These are phyloP conservation scores for Ctenodactylus gundi DNA, from an alignment of 2,113 vertebrate genomes.

Conservation along the genomic window DNA sequence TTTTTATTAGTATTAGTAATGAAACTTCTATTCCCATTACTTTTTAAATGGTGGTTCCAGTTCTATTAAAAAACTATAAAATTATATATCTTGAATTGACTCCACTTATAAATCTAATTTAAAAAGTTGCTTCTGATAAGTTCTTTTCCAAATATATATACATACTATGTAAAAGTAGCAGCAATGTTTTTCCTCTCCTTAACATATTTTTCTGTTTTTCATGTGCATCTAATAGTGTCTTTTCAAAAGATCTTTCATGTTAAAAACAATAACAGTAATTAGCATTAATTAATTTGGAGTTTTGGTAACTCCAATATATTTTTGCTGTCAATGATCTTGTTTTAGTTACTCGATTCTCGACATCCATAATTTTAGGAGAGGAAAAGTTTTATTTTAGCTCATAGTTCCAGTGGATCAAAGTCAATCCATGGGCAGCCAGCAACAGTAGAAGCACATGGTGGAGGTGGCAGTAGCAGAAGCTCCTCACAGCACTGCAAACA, in stretches of 20 bases:
- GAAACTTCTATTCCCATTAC: background rate
- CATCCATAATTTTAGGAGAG: too few species aligned
- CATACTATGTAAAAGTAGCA: background rate
- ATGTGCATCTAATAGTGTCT: background rate
- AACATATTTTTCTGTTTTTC: background rate
- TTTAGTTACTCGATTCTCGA: too few species aligned
- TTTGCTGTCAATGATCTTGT: background rate
- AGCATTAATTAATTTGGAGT: background rate
- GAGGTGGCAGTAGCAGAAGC: too few species aligned
- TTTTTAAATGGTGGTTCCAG: constrained; percentile 1
- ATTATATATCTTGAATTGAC: background rate
- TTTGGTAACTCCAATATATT: background rate
- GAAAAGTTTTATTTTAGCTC: too few species aligned
- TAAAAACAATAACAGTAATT: background rate
- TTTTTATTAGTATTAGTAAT: background rate
- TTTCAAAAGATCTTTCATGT: background rate
- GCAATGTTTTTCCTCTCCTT: background rate
- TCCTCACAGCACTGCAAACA: too few species aligned
- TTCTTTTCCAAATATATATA: background rate
- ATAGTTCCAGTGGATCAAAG: too few species aligned
- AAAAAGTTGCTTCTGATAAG: background rate
- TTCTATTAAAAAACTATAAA: background rate
- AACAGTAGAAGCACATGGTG: too few species aligned
- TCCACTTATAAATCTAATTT: background rate
- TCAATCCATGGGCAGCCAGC: too few species aligned